Evolutionary conservation across 1,140 invertebrate species (phyloP).

Genomic region (Drosophila nebulosa): DNA sequence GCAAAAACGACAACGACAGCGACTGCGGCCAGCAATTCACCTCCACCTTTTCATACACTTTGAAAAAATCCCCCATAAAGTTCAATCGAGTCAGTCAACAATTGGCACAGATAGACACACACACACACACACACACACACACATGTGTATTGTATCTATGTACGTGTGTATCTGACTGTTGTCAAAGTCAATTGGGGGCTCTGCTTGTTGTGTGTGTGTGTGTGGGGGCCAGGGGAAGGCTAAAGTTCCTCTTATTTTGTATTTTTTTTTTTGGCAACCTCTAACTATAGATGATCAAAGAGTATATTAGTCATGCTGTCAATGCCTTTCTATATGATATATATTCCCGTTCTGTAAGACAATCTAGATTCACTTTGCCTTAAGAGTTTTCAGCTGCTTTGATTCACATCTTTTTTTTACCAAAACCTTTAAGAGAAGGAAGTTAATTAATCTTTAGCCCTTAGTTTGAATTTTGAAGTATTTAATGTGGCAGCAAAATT

Average conservation of each 20-base stretch:
- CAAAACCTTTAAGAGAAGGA: no score
- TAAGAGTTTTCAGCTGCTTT: no score
- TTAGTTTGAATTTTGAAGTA: no score
- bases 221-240: constrained; percentile 24
- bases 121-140: constrained; percentile 24
- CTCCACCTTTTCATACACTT: not conserved
- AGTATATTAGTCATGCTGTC: not conserved
- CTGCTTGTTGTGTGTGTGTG: not conserved
- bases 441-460: no score
- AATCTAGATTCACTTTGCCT: no score
- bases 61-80: constrained; percentile 36
- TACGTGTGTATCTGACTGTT: constrained; percentile 34
- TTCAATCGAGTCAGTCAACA: constrained; percentile 74
- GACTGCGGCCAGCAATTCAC: constrained; percentile 16
- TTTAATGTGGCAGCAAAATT: no score
- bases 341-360: no score
- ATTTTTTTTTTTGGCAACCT: constrained; percentile 10
- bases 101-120: constrained; percentile 46
- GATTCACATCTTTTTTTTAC: no score
- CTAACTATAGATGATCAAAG: not conserved
- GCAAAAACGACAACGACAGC: constrained; percentile 34
- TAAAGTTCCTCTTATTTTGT: constrained; percentile 44
- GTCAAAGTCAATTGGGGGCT: constrained; percentile 68
- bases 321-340: no score
- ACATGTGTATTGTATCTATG: constrained; percentile 22